Conservation (phyloP, 2,113 vertebrate species). For the Oryzias woworae region DNA sequence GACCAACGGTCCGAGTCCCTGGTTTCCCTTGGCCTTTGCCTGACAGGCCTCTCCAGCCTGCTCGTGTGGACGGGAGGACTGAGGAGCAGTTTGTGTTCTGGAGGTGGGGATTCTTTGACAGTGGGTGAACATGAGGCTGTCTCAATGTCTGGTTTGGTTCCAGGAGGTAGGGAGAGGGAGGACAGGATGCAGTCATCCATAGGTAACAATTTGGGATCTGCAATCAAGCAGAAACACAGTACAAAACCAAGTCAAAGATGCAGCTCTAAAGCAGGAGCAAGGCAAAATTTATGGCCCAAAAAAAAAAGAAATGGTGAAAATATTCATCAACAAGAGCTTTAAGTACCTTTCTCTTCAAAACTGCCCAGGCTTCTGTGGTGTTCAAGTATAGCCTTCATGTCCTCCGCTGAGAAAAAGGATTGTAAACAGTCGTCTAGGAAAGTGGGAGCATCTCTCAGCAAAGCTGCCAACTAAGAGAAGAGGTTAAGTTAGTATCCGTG, state of each 20-base stretch:
- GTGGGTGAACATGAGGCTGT: conserved; percentile 33
- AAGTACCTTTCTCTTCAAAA: conserved; percentile 66
- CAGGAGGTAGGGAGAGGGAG: conserved; percentile 65
- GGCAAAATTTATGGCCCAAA: neutral
- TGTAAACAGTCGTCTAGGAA: conserved; percentile 70
- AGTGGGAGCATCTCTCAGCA: conserved; percentile 60
- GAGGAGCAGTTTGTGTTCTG: conserved; percentile 20
- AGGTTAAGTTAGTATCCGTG: conserved; percentile 8
- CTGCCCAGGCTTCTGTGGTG: conserved; percentile 70
- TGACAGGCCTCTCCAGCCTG: conserved; percentile 25
- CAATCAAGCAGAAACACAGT: neutral
- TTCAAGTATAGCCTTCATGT: conserved; percentile 67
- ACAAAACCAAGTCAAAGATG: conserved; percentile 5
- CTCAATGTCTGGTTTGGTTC: conserved; percentile 30
- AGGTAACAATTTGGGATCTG: conserved; percentile 65
- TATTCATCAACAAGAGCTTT: too few species aligned
- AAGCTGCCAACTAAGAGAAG: conserved; percentile 60
- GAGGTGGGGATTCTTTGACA: conserved; percentile 24
- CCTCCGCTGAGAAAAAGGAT: conserved; percentile 54
- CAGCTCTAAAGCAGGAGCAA: neutral
- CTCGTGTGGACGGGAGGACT: neutral
- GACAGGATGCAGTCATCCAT: conserved; percentile 76
- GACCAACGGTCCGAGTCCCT: conserved; percentile 19
- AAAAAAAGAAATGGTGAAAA: neutral
- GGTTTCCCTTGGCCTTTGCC: conserved; percentile 29